Base-by-base conservation (phyloP, 2,113 vertebrate genomes). In the Cololabis saira region DNA sequence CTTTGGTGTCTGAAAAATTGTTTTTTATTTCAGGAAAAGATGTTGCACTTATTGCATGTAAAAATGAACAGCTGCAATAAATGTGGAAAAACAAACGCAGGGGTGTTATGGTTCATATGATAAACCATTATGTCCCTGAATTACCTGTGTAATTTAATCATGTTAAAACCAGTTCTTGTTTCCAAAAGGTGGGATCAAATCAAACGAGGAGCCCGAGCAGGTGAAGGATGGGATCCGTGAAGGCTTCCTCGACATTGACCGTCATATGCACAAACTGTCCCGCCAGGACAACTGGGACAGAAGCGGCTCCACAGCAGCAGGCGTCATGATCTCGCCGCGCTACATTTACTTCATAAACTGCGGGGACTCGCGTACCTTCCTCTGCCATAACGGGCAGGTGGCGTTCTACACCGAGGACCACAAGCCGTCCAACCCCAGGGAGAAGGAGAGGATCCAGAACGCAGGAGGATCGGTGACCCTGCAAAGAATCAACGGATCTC, bases 401-500 rank as follows among this genome's bases (percentile, higher is more conserved):
- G 81, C 87, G 69, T 95, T 95, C 90, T 91, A 93, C 85, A 95
- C 95, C 0, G 92, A 96, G 70, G 94, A 95, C 84, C 93, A 94
- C 87, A 93, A 94, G 80, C 93, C 95, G 0, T 85, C 85, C 81
- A 91, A 90, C 71, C 95, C 92, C 1, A 74, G 91, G 11, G 94
- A 96, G 79, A 92, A 91, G 15, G 92, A 95, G 72, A 90, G 93
- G 40, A 95, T 95, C 78, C 92, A 94, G 74, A 92, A 94, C 0
- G 93, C 94, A 0, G 94, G 94, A 0, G 94, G 95, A 72, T 93
- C 91, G 0, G 92, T 95, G 61, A 89, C 84, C 37, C 84, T 92
- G 71, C 89, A 94, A 68, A 86, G 93, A 2, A 77, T 95, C 61
- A 93, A 95, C 1, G 93, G 95, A 52, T 95, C 95, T 0, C 80